These are phyloP conservation scores for Miichthys miiuy DNA, from an alignment of 2,797 vertebrate species.

Conservation along the genomic window DNA sequence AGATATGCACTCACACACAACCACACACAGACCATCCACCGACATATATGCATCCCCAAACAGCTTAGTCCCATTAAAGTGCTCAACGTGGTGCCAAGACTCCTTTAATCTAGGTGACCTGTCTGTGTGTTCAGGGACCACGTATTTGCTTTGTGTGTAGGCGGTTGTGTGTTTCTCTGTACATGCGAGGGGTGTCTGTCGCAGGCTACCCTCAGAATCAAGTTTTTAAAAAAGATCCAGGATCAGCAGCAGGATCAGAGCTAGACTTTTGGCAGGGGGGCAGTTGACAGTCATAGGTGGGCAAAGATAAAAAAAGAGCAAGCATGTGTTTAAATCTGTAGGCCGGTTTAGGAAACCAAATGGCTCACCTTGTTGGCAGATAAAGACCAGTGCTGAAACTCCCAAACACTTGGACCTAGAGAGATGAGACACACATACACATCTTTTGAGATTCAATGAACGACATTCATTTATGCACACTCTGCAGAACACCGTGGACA, in stretches of 20 bases:
- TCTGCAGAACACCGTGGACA: background rate
- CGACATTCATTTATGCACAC: background rate
- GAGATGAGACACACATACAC: conserved; percentile 56
- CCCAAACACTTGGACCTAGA: conserved; percentile 98
- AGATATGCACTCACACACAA: background rate
- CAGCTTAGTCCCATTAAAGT: conserved; percentile 48
- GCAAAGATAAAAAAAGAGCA: conserved; percentile 15
- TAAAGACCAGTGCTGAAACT: conserved; percentile 99
- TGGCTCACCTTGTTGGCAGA: conserved; percentile 96
- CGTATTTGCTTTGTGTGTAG: background rate
- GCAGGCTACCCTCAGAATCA: conserved; percentile 20
- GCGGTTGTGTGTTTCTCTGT: background rate
- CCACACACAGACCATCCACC: background rate
- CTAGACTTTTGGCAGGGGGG: background rate
- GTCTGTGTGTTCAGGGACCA: conserved; percentile 24
- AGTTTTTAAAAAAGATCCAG: conserved; percentile 25
- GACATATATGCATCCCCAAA: conserved; percentile 17
- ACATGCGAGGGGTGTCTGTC: background rate
- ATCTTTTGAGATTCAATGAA: background rate
- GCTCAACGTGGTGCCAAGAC: conserved; percentile 41
- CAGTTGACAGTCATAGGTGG: conserved; percentile 28
- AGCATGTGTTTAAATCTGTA: conserved; percentile 3
- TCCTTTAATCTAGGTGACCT: conserved; percentile 57
- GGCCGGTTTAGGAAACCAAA: conserved; percentile 18
- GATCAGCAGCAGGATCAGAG: conserved; percentile 15